Evolutionary conservation across 2,888 invertebrate genomes (phyloP).

Genomic region (Dusona sp.): DNA sequence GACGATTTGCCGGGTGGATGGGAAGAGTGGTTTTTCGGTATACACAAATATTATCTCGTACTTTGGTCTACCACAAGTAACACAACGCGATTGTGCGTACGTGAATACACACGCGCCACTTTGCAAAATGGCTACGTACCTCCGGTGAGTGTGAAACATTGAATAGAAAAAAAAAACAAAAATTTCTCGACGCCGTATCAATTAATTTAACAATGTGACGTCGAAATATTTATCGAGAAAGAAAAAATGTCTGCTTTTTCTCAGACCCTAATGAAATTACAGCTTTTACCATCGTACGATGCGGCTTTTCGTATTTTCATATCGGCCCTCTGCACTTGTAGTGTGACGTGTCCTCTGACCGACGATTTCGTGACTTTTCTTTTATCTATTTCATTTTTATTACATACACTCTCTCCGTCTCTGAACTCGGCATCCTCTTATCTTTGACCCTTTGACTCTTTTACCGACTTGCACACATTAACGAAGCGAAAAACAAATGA

Average conservation of each 20-base stretch:
- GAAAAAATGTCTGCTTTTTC: conserved; percentile 3
- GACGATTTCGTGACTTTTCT: conserved; percentile 16
- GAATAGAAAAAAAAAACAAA: not conserved
- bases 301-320: not conserved
- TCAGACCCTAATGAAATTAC: not conserved
- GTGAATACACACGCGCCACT: conserved; percentile 44
- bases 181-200: not conserved
- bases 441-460: conserved; percentile 32
- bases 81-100: conserved; percentile 25
- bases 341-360: conserved; percentile 16
- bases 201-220: not conserved
- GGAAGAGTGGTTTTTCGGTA: conserved; percentile 9
- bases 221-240: not conserved
- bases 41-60: not conserved
- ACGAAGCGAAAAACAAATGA: conserved; percentile 2
- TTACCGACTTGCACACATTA: not conserved
- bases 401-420: conserved; percentile 18
- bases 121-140: conserved; percentile 78
- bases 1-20: conserved; percentile 16
- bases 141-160: conserved; percentile 75
- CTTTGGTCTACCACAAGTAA: not conserved
- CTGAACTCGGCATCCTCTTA: conserved; percentile 12
- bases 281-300: not conserved
- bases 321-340: conserved; percentile 4
- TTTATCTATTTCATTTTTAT: conserved; percentile 31